Conservation (phyloP, 2,888 invertebrate genomes). For the Mystacides longicornis region DNA sequence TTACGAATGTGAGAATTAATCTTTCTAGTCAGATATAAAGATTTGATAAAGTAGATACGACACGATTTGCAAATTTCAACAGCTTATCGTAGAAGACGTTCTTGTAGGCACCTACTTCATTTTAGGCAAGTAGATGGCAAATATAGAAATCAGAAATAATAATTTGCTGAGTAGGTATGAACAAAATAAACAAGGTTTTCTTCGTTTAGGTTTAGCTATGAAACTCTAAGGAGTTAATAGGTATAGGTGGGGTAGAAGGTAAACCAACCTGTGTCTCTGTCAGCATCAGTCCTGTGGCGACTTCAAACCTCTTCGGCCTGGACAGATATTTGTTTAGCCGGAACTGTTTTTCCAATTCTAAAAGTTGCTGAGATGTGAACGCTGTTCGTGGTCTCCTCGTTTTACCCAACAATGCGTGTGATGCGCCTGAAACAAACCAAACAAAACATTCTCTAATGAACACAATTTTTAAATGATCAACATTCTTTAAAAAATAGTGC, state of each 20-base stretch:
- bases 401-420: slow-evolving; percentile 77
- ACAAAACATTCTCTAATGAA: too few relatives aligned
- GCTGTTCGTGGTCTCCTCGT: slow-evolving; percentile 93
- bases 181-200: neutral
- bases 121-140: too few relatives aligned
- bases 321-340: slow-evolving; percentile 98
- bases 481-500: too few relatives aligned
- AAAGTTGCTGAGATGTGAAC: slow-evolving; percentile 94
- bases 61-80: too few relatives aligned
- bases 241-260: neutral
- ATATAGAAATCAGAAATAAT: neutral
- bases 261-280: slow-evolving; percentile 89
- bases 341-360: slow-evolving; percentile 98
- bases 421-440: slow-evolving; percentile 40
- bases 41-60: too few relatives aligned
- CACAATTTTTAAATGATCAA: too few relatives aligned
- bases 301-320: slow-evolving; percentile 95
- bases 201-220: neutral
- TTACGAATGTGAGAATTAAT: too few relatives aligned
- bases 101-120: too few relatives aligned
- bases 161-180: neutral
- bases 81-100: too few relatives aligned
- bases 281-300: slow-evolving; percentile 93
- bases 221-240: neutral
- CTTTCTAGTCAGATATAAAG: too few relatives aligned